Percentiles rank a stretch among this genome's conserved stretches.
Evolutionary conservation across 2,797 vertebrate species (phyloP).

Genomic region (Anableps anableps): DNA sequence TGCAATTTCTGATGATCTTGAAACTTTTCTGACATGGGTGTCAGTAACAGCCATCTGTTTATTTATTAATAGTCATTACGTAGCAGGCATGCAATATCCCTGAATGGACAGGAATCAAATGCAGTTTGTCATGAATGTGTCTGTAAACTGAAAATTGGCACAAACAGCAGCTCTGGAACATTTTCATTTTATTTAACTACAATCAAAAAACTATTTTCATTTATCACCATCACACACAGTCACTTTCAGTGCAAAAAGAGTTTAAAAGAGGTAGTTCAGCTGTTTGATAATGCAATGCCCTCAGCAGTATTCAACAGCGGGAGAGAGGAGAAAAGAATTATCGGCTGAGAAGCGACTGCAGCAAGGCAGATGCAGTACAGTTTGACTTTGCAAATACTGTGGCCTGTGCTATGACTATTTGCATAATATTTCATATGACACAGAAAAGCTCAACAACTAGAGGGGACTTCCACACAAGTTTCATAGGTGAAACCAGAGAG

Average conservation of each 20-base stretch:
- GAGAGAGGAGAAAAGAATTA: slow-evolving; percentile 17
- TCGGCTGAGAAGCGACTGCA: not conserved
- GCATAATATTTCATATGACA: slow-evolving; percentile 15
- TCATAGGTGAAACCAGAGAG: slow-evolving; percentile 12
- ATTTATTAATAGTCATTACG: not conserved
- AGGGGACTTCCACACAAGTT: slow-evolving; percentile 47
- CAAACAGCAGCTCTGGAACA: not conserved
- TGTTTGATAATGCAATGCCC: slow-evolving; percentile 38
- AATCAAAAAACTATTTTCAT: not conserved
- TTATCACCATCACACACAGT: not conserved
- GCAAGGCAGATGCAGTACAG: slow-evolving; percentile 24
- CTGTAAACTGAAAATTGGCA: slow-evolving; percentile 11
- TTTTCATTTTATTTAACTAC: slow-evolving; percentile 9
- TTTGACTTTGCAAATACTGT: slow-evolving; percentile 19
- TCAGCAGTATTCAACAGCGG: slow-evolving; percentile 15
- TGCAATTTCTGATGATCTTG: not conserved
- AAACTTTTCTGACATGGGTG: not conserved
- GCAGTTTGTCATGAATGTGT: not conserved
- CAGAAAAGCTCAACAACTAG: slow-evolving; percentile 12
- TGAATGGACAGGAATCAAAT: not conserved
- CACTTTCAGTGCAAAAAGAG: slow-evolving; percentile 26
- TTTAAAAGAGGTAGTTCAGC: slow-evolving; percentile 32
- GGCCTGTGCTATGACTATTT: slow-evolving; percentile 6
- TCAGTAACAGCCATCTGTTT: not conserved
- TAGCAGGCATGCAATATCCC: not conserved